These are phyloP conservation scores for Nephrotoma flavescens DNA, from an alignment of 2,888 invertebrate genomes.

Conservation along the genomic window DNA sequence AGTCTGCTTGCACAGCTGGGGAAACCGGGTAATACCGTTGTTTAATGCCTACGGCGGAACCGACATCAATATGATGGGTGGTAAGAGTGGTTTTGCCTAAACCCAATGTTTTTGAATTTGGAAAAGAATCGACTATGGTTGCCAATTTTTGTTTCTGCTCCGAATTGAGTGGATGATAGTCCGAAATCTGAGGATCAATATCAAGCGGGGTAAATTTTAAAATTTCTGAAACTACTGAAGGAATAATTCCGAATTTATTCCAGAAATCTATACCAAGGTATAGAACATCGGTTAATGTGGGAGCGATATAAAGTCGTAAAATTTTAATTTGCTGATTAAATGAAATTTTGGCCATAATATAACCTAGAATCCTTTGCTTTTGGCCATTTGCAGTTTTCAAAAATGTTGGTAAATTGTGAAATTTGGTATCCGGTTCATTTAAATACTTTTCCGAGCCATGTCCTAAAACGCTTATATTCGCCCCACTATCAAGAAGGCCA, in stretches of 20 bases:
- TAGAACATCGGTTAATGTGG: not conserved
- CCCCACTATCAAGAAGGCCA: not conserved
- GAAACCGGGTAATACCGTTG: slow-evolving; percentile 13
- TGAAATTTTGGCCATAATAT: not conserved
- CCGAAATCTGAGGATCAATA: not conserved
- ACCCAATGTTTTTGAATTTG: not conserved
- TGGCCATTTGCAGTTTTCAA: not conserved
- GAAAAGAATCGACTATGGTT: not conserved
- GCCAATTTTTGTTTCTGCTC: not conserved
- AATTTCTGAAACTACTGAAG: not conserved
- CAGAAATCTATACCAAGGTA: not conserved
- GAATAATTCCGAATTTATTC: not conserved
- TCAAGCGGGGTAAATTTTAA: not conserved
- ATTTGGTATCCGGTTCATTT: not conserved
- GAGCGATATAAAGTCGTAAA: not conserved
- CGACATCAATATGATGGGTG: slow-evolving; percentile 12
- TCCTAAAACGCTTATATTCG: not conserved
- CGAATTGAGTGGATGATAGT: not conserved
- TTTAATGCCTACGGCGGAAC: slow-evolving; percentile 9
- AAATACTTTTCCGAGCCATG: not conserved
- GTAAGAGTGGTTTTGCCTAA: slow-evolving; percentile 11
- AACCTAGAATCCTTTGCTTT: not conserved
- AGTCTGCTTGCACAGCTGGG: slow-evolving; percentile 11
- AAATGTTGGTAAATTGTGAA: not conserved
- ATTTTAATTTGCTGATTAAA: not conserved